Evolutionary conservation across 2,888 invertebrate species (phyloP).

Genomic region (Laothoe populi): DNA sequence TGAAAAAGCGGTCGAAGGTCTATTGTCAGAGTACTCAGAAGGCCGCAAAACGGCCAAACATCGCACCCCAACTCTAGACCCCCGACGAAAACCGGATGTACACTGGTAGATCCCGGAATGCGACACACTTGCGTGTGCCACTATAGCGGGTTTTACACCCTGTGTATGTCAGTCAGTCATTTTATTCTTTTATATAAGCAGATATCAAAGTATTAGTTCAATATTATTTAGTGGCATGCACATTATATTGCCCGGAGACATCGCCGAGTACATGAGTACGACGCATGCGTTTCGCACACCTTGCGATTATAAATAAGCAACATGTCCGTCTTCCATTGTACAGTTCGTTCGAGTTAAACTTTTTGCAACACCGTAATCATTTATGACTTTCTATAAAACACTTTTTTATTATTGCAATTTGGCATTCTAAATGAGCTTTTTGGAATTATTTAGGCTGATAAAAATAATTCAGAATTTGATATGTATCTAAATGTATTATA

Average conservation of each 20-base stretch:
- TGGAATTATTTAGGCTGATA: not conserved
- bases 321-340: conserved; percentile 21
- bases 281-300: conserved; percentile 46
- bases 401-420: not conserved
- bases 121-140: too few species aligned
- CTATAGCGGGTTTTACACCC: too few species aligned
- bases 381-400: conserved; percentile 19
- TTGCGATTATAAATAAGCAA: conserved; percentile 42
- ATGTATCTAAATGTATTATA: too few species aligned
- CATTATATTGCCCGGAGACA: conserved; percentile 32
- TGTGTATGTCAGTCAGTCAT: too few species aligned
- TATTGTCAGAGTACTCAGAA: too few species aligned
- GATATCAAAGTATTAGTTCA: not conserved
- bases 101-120: too few species aligned
- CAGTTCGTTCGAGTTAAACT: conserved; percentile 8
- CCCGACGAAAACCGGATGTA: too few species aligned
- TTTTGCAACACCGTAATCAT: conserved; percentile 18
- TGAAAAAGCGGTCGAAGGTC: too few species aligned
- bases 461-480: not conserved
- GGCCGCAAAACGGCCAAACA: too few species aligned
- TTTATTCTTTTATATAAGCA: not conserved
- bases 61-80: too few species aligned
- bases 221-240: conserved; percentile 9
- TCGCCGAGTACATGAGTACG: conserved; percentile 24
- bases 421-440: not conserved